Percentiles rank a stretch among this genome's conserved stretches.
Conservation (phyloP, 2,888 invertebrate genomes). For the Venusia cambrica region DNA sequence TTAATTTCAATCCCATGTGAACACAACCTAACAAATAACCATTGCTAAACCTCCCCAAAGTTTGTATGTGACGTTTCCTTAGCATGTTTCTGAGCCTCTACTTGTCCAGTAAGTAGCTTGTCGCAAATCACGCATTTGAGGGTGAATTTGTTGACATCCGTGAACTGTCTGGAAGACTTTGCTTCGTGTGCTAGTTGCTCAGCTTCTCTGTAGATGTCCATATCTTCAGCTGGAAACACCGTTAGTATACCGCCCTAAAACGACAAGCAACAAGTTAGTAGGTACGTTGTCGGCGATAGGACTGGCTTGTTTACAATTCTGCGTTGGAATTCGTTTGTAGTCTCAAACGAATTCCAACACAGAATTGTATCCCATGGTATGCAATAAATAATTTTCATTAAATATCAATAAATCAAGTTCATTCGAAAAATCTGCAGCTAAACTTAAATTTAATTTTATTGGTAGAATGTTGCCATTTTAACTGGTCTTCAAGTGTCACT, state of each 20-base stretch:
- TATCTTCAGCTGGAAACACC: slow-evolving; percentile 89
- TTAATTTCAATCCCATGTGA: slow-evolving; percentile 25
- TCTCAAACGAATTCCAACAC: no score
- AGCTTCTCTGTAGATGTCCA: slow-evolving; percentile 87
- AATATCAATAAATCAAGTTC: no score
- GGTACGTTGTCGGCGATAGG: no score
- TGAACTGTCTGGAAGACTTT: slow-evolving; percentile 93
- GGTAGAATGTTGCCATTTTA: no score
- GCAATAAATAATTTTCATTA: no score
- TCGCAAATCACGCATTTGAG: slow-evolving; percentile 92
- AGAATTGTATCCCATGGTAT: no score
- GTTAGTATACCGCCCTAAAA: slow-evolving; percentile 88
- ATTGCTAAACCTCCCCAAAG: slow-evolving; percentile 87
- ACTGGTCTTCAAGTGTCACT: no score
- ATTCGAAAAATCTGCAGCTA: no score
- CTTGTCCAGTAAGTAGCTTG: slow-evolving; percentile 87
- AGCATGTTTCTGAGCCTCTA: slow-evolving; percentile 92
- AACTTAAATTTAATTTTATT: no score
- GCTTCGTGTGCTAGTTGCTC: slow-evolving; percentile 93
- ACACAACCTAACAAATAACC: slow-evolving; percentile 29
- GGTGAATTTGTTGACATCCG: slow-evolving; percentile 93
- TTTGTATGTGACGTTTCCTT: slow-evolving; percentile 90
- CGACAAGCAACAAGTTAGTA: no score
- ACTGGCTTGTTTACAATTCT: no score
- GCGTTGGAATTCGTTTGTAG: no score